Base-by-base conservation (phyloP, 1,140 invertebrate species). In the Battus philenor region DNA sequence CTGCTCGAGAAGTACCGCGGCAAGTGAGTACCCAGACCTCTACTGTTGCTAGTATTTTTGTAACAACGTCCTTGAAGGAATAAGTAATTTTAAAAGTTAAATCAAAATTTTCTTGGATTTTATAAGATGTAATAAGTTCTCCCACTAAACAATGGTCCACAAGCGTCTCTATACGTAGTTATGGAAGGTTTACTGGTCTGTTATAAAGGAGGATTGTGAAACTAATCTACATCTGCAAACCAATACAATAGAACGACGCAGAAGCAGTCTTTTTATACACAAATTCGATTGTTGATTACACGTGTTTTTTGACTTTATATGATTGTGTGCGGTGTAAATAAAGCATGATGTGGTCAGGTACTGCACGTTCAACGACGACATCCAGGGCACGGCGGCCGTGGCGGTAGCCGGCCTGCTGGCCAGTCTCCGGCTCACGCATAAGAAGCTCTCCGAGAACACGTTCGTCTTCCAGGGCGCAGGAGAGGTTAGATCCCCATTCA, bases 321-420 rank as follows among this genome's bases (percentile, higher is more conserved):
- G n/a, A n/a, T 22, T 22, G 20, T 8, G 8, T 22, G 20, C 10
- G 16, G 7, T 33, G 5, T 27, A 13, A 6, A 18, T 30, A 8
- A 17, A n/a, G n/a, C n/a, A n/a, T 20, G 2, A 20, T 20, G 4
- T 45, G 32, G 8, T 9, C 49, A 84, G 78, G 50, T 98, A 96
- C 66, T 98, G 96, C 73, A 97, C 95, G 3, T 98, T 99, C 74
- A 98, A 99, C 83, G 96, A 98, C 67, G 97, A 98, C 68, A 97
- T 98, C 66, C 97, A 99, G 79, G 96, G 96, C 15, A 96, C 95
- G 2, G 93, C 93, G 4, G 89, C 95, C 3, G 96, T 98, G 6
- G 96, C 95, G 1, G 91, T 99, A 4, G 95, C 96, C 13, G 97
- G 97, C 0, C 76, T 99, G 8, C 76, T 98, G n/a, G 93, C 94